Evolutionary conservation across 1,140 invertebrate species (phyloP).

Genomic region (Zaprionus camerounensis): DNA sequence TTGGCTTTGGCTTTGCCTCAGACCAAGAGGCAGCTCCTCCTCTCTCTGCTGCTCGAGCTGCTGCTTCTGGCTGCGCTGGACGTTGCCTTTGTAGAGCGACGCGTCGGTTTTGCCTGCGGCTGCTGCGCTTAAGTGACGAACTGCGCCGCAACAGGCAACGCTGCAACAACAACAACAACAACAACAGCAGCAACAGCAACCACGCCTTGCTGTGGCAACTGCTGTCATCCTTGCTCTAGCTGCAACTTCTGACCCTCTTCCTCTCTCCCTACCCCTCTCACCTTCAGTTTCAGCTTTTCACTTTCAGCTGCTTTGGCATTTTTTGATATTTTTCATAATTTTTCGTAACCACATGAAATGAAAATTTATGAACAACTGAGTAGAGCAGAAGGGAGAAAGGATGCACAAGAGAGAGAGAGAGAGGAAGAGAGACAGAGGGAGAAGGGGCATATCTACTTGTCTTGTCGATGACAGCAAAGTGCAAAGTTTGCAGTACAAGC

Average conservation of each 20-base stretch:
- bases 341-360: slow-evolving; percentile 2
- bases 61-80: slow-evolving; percentile 7
- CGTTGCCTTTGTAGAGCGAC: slow-evolving; percentile 28
- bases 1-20: slow-evolving; percentile 39
- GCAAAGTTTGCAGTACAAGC: neutral
- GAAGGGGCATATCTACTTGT: neutral
- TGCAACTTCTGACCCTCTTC: slow-evolving; percentile 17
- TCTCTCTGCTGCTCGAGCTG: neutral
- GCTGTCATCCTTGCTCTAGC: slow-evolving; percentile 28
- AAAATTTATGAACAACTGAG: slow-evolving; percentile 5
- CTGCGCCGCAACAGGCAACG: slow-evolving; percentile 8
- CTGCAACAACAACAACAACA: slow-evolving; percentile 1
- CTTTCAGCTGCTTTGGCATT: slow-evolving; percentile 31
- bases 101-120: slow-evolving; percentile 24
- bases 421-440: neutral
- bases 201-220: slow-evolving; percentile 25
- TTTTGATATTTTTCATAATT: slow-evolving; percentile 38
- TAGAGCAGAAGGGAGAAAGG: neutral
- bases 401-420: neutral
- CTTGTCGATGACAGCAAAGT: neutral
- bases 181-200: slow-evolving; percentile 19
- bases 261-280: neutral
- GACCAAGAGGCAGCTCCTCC: neutral
- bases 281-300: slow-evolving; percentile 23
- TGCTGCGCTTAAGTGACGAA: slow-evolving; percentile 49